Base-by-base conservation (phyloP, 2,888 invertebrate genomes). In the Hemistola chrysoprasaria region DNA sequence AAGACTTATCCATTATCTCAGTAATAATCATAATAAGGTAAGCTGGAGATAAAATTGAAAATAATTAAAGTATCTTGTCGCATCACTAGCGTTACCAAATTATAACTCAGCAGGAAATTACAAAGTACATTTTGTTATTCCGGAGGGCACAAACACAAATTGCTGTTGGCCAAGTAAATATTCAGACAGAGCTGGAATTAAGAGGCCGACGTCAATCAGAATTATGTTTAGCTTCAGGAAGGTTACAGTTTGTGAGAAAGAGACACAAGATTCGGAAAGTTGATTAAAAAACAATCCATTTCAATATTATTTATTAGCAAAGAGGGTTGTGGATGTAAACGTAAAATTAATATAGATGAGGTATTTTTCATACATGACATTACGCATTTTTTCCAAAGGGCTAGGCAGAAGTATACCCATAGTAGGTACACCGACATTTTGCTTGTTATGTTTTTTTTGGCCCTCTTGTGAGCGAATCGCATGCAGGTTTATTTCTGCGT, bases 201-300 rank as follows among this genome's bases (percentile, higher is more conserved):
- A 62, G 62, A 56, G 58, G 49, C 49, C 50, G 40, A 53, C 59
- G 65, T 63, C 68, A 66, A 65, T 72, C 70, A 69, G 67, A 64
- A 48, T 63, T 57, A 64, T 67, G 57, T 67, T 64, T 48, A 26
- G 44, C 25, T 32, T 31, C 8, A 6, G 34, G 49, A 21, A 10
- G 47, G 24, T 8, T 9, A 7, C 6, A 20, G 5, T 26, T 16
- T 3, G 50, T 29, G 10, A 11, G 55, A 70, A 40, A 47, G 53
- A 40, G 63, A 66, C 11, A 32, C 44, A 16, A 21, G 35, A 27
- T 52, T n/a, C 29, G 27, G 47, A 59, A 67, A 69, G 66, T 71
- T 75, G 69, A 72, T 72, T 71, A 66, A 73, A 69, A 76, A 75
- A 75, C 74, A 77, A 73, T 73, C 63, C 64, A 70, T 73, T 77